Percentiles rank a stretch among this genome's conserved stretches.
phyloP scores from a whole-genome alignment of 2,113 vertebrate species.

The Channa maculata region DNA sequence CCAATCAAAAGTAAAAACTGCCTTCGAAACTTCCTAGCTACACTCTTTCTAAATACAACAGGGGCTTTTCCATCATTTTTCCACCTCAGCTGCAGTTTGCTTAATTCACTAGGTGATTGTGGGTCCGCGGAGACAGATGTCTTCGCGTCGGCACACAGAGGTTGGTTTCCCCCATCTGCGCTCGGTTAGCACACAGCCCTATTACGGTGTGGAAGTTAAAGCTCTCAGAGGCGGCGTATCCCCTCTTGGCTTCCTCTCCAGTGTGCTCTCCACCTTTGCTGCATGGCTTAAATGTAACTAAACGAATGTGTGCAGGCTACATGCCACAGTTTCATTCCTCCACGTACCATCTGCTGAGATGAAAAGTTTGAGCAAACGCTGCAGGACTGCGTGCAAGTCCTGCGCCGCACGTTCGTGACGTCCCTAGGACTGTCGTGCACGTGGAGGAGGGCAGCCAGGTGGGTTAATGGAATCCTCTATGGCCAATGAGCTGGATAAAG shows the following conservation, averaged over 20 bases:
- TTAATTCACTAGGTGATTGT: conserved; percentile 55
- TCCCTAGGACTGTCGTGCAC: conserved; percentile 52
- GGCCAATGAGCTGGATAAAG: conserved; percentile 30
- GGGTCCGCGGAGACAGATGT: conserved; percentile 41
- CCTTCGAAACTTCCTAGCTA: conserved; percentile 36
- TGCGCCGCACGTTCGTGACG: background rate
- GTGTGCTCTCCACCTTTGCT: conserved; percentile 39
- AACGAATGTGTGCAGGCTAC: conserved; percentile 38
- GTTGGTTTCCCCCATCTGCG: conserved; percentile 55
- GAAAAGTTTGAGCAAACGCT: conserved; percentile 9
- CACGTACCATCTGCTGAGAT: conserved; percentile 36
- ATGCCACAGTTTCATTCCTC: conserved; percentile 1
- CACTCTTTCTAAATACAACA: conserved; percentile 49
- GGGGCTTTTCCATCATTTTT: conserved; percentile 30
- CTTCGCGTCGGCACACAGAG: conserved; percentile 61
- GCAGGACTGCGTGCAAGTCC: conserved; percentile 4
- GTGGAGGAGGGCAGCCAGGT: conserved; percentile 33
- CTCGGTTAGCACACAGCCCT: conserved; percentile 42
- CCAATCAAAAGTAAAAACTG: conserved; percentile 62
- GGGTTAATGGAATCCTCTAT: conserved; percentile 67
- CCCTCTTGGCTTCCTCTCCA: conserved; percentile 35
- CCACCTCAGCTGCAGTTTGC: conserved; percentile 41
- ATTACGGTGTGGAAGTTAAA: conserved; percentile 42
- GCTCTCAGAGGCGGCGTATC: conserved; percentile 22
- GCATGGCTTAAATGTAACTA: conserved; percentile 36